Evolutionary conservation across 2,113 vertebrate species (phyloP).

Genomic region (Heterotis niloticus): DNA sequence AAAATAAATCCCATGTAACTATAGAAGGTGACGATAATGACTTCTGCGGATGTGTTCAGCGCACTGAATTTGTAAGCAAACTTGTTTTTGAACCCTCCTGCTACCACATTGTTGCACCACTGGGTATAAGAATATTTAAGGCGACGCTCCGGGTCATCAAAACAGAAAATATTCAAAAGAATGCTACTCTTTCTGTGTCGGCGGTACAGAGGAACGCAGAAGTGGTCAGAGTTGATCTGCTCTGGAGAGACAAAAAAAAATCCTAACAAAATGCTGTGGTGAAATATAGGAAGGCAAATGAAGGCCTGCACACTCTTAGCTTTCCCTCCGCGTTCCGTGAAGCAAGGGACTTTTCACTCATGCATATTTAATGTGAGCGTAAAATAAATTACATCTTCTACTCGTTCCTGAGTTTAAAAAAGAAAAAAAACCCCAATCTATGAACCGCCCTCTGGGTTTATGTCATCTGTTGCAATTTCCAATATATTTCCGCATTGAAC

Average conservation of each 20-base stretch:
- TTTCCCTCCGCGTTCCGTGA: neutral
- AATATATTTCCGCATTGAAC: constrained; percentile 17
- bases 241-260: neutral
- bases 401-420: neutral
- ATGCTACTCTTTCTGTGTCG: no score
- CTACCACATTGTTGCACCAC: neutral
- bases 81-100: neutral
- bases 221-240: neutral
- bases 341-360: neutral
- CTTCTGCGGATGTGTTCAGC: neutral
- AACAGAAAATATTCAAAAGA: neutral
- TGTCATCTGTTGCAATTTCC: constrained; percentile 12
- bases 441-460: neutral
- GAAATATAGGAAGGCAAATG: neutral
- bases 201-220: neutral
- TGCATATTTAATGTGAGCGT: constrained; percentile 20
- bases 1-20: neutral
- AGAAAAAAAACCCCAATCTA: neutral
- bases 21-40: neutral
- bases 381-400: constrained; percentile 19
- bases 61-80: neutral
- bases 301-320: neutral
- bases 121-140: neutral
- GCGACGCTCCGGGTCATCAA: no score
- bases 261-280: neutral